A percentile compares a stretch with the other conserved stretches of the same genome.
Evolutionary conservation across 2,113 vertebrate species (phyloP).

Genomic region (Centropus bengalensis): DNA sequence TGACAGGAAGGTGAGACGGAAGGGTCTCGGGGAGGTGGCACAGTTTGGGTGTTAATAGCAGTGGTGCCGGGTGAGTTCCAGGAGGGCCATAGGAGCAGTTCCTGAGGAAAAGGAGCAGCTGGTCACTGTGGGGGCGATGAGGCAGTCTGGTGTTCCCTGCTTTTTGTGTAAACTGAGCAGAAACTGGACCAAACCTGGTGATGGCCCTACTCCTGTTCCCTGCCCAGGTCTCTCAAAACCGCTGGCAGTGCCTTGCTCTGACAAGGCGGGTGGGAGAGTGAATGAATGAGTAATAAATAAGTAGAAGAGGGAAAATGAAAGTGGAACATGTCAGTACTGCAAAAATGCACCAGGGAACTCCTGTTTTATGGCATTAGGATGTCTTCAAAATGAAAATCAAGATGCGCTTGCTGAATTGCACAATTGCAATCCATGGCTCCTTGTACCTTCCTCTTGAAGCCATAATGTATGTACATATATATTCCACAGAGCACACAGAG

Average conservation of each 20-base stretch:
- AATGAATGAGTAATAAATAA: no score
- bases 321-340: not conserved
- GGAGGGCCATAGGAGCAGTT: not conserved
- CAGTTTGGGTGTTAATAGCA: not conserved
- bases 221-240: accelerated
- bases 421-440: not conserved
- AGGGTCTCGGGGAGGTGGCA: not conserved
- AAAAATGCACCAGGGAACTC: not conserved
- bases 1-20: not conserved
- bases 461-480: not conserved
- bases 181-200: not conserved
- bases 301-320: not conserved
- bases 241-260: not conserved
- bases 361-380: not conserved
- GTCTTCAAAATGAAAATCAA: not conserved
- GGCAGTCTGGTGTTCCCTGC: not conserved
- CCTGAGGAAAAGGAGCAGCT: not conserved
- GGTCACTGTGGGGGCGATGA: not conserved
- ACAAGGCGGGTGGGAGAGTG: not conserved
- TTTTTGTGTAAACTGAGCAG: not conserved
- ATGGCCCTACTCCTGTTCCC: not conserved
- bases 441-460: not conserved
- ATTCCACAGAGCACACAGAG: not conserved
- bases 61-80: not conserved
- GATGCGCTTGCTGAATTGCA: not conserved